These are phyloP conservation scores for Lota lota DNA, from an alignment of 2,113 vertebrate species.

Conservation along the genomic window DNA sequence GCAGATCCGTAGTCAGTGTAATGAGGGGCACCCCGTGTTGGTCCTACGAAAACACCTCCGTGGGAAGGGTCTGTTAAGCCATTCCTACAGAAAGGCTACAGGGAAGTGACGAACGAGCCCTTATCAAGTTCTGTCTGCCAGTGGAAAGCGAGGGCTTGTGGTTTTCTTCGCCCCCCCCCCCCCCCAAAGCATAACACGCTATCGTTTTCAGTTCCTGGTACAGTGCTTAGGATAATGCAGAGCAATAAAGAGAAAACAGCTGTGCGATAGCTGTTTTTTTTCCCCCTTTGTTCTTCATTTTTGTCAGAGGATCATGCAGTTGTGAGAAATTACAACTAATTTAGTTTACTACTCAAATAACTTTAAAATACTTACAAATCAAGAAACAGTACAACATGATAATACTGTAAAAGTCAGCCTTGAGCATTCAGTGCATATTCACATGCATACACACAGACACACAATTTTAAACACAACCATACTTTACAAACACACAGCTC, in stretches of 20 bases:
- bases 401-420: constrained; percentile 69
- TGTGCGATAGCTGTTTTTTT: constrained; percentile 28
- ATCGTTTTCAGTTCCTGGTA: constrained; percentile 26
- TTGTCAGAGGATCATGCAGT: not conserved
- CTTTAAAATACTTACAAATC: constrained; percentile 61
- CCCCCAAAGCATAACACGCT: constrained; percentile 30
- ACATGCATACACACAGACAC: constrained; percentile 42
- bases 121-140: constrained; percentile 62
- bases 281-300: not conserved
- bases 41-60: not conserved
- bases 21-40: not conserved
- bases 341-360: constrained; percentile 49
- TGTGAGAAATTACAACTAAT: not conserved
- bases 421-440: constrained; percentile 46
- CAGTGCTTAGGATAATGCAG: constrained; percentile 34
- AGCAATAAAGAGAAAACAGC: constrained; percentile 44
- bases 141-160: constrained; percentile 21
- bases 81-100: constrained; percentile 46
- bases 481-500: constrained; percentile 48
- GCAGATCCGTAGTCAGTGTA: not conserved
- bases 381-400: constrained; percentile 62
- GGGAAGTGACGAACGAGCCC: constrained; percentile 66
- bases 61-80: no score
- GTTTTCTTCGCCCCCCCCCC: constrained; percentile 25
- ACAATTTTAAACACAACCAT: constrained; percentile 41